Base-by-base conservation (phyloP, 2,888 invertebrate species). In the Oligia fasciuncula region DNA sequence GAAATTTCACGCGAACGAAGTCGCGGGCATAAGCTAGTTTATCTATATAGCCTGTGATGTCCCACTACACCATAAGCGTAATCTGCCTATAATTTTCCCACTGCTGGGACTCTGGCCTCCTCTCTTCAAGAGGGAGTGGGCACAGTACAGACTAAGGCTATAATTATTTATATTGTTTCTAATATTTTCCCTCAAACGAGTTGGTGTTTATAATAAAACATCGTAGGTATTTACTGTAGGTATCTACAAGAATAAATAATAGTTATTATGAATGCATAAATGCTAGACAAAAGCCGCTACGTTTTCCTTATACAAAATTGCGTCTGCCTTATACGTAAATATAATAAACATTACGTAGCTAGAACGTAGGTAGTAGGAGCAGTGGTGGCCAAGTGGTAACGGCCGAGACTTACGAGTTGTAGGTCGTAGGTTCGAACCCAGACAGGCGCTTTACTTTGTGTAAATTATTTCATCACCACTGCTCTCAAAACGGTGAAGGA, bases 271-370 rank as follows among this genome's bases (percentile, higher is more conserved):
- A 40, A 71, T n/a, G 9, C 69, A 80, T 66, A 70, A 57, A 72
- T 35, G 65, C 19, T 13, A 69, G 46, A 80, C 65, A 80, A 49
- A 80, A 70, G 46, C 54, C 23, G n/a, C 5, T 40, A 66, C 60
- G 13, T 82, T 85, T 85, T 82, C 82, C 85, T 85, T 66, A 49
- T 40, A 40, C 13, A 35, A 83, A 76, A 83, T 67, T 51, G n/a
- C 46, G n/a, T 46, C n/a, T 54, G n/a, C 14, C 8, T 14, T 3
- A 9, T 43, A 51, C 3, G 1, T 49, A 8, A 62, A 63, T 17
- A 43, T 43, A 43, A 29, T 46, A 8, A 8, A 35, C 9, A 63
- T 17, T 8, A 63, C 4, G 35, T 35, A 35, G 35, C 35, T 35
- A 35, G 29, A 29, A 29, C 29, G 29, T 29, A 29, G 29, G 29